Evolutionary conservation across 2,888 invertebrate species (phyloP), one percentile per base, ranked within the genome.

Genomic region (Latheticus oryzae): DNA sequence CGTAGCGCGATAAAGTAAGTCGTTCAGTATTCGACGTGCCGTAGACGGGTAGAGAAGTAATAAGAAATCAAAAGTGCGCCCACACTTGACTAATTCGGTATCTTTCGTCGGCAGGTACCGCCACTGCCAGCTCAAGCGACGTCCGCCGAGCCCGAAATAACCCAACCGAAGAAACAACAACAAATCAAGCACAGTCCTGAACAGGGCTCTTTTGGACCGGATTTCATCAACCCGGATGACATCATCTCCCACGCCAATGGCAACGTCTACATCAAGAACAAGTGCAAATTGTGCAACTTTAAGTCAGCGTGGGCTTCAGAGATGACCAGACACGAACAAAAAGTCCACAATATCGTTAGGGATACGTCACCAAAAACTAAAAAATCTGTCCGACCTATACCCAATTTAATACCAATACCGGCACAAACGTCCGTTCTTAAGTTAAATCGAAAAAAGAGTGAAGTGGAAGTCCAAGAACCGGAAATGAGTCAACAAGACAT

Each of bases 371-470:
- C 42, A 5, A 60, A 60, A 40, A 60, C 57, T 5, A 71, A 71
- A 64, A 82, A 80, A 67, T 70, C 77, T 37, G 78, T 84, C 5
- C 81, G 89, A 45, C 90, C 90, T 0, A 84, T 90, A 64, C 90
- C 90, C 40, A 90, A 89, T 75, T 82, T 91, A 33, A 90, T 91
- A 73, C 90, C 90, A 2, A 83, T 91, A 45, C 72, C 73, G 0
- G 58, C 81, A 15, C 83, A 82, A 53, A 65, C 60, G 13, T 33
- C 62, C 9, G 54, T 78, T 5, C 24, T 58, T 4, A 28, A 67
- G 48, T 24, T 50, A 50, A 21, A 33, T 4, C 3, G 12, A 2
- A 2, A 4, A 5, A 28, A 66, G 40, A 30, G 30, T n/a, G 23
- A 35, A n/a, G 9, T 40, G 60, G 2, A 62, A 66, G 12, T 7